These are phyloP conservation scores for Leuctra nigra DNA, from an alignment of 2,888 invertebrate species.

Conservation along the genomic window DNA sequence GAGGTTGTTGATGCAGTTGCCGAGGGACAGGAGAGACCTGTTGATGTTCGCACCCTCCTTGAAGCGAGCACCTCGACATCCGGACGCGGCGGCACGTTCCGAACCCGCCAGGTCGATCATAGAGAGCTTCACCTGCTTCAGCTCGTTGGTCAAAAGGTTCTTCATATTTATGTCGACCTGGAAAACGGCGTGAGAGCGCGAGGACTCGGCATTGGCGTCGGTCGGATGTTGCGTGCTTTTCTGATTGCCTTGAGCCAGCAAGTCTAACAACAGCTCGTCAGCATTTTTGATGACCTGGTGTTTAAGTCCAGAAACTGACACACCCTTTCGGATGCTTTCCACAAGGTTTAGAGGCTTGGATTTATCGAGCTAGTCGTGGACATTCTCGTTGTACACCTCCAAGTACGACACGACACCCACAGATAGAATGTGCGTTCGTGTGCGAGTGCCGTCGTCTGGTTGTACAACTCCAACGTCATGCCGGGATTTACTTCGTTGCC, in stretches of 20 bases:
- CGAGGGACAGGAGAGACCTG: conserved; percentile 79
- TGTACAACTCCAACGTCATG: conserved; percentile 80
- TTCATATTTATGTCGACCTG: conserved; percentile 57
- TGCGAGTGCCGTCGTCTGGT: conserved; percentile 60
- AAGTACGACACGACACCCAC: conserved; percentile 70
- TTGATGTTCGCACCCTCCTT: conserved; percentile 94
- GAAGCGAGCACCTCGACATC: conserved; percentile 72
- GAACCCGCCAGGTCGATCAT: conserved; percentile 95
- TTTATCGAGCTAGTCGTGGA: conserved; percentile 75
- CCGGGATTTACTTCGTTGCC: conserved; percentile 71
- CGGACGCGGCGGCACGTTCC: conserved; percentile 86
- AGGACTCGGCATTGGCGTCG: conserved; percentile 91
- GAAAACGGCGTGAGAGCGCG: conserved; percentile 93
- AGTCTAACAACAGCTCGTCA: conserved; percentile 65
- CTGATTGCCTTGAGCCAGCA: conserved; percentile 75
- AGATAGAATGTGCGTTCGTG: conserved; percentile 73
- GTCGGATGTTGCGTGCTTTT: conserved; percentile 91
- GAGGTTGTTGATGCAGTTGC: conserved; percentile 72
- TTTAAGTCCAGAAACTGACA: conserved; percentile 72
- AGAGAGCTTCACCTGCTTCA: conserved; percentile 78
- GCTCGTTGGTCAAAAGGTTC: conserved; percentile 47
- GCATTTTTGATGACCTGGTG: conserved; percentile 50
- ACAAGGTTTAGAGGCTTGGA: no score
- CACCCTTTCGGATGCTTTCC: conserved; percentile 68
- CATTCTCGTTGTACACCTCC: conserved; percentile 84